Base-by-base conservation (phyloP, 2,797 vertebrate genomes). In the Neosalanx taihuensis region DNA sequence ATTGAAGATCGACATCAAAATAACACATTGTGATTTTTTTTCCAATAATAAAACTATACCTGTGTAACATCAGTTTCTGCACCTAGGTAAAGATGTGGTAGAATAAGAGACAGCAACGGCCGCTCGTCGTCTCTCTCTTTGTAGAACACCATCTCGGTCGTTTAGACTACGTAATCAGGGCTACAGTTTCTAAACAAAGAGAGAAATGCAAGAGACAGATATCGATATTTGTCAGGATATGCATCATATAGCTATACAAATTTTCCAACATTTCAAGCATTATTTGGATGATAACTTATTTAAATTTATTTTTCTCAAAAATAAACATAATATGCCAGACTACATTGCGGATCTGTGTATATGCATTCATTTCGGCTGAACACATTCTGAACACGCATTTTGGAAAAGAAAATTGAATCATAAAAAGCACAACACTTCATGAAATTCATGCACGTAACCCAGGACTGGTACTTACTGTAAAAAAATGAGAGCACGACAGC, bases 1-100 rank as follows among this genome's bases (percentile, higher is more conserved):
- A 53, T n/a, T 56, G 51, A n/a, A n/a, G 51, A 56, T 17, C 5
- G 51, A n/a, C 9, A n/a, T n/a, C 6, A 17, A n/a, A 17, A 56
- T 56, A 17, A n/a, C 31, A 31, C 30, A 17, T 6, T 10, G 58
- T 5, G 59, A 60, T 56, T 13, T 5, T 51, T 26, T 26, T 26
- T 26, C 23, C 23, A 17, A 23, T 33, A 35, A 20, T 57, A 20
- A 51, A 67, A 69, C 23, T 33, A 67, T 68, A 93, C 92, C 91
- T 93, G 90, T 69, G 91, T 92, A 71, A 93, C 90, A 70, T 94
- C 92, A 20, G 84, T 85, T 84, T 93, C 90, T 37, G 90, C 92
- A 73, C 93, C 93, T 15, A 94, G 89, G 83, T 92, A 94, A 57
- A 94, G 88, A 80, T 85, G 84, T 30, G 93, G 92, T 56, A 93